Percentiles rank a stretch among this genome's conserved stretches.
These are phyloP conservation scores for Tylochromis polylepis DNA, from an alignment of 2,113 vertebrate species.

Conservation along the genomic window DNA sequence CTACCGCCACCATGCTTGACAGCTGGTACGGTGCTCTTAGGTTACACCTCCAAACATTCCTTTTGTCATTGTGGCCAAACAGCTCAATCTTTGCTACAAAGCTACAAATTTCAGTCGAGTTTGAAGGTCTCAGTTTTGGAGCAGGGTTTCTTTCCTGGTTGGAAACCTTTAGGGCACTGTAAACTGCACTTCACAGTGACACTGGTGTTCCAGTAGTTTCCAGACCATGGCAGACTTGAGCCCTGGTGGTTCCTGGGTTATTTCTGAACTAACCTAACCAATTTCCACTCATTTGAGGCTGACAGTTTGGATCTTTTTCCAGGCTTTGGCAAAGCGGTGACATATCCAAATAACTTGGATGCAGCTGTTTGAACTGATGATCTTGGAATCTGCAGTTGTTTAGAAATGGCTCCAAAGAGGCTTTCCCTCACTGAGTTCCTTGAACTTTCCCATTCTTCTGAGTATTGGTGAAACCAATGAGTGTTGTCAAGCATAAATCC, in stretches of 20 bases:
- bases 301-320: neutral
- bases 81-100: neutral
- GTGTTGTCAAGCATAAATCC: neutral
- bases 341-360: neutral
- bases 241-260: neutral
- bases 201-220: neutral
- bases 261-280: neutral
- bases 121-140: neutral
- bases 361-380: neutral
- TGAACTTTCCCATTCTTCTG: rapidly evolving
- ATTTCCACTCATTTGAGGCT: rapidly evolving
- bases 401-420: neutral
- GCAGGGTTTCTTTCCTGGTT: neutral
- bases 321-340: neutral
- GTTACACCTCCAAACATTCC: neutral
- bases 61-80: rapidly evolving
- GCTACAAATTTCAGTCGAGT: neutral
- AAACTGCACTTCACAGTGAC: neutral
- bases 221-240: neutral
- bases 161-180: neutral
- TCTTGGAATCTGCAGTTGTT: no score
- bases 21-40: neutral
- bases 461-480: neutral
- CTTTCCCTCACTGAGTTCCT: neutral
- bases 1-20: neutral